phyloP scores from a whole-genome alignment of 2,797 vertebrate genomes.

The Microctenopoma lineatum region DNA sequence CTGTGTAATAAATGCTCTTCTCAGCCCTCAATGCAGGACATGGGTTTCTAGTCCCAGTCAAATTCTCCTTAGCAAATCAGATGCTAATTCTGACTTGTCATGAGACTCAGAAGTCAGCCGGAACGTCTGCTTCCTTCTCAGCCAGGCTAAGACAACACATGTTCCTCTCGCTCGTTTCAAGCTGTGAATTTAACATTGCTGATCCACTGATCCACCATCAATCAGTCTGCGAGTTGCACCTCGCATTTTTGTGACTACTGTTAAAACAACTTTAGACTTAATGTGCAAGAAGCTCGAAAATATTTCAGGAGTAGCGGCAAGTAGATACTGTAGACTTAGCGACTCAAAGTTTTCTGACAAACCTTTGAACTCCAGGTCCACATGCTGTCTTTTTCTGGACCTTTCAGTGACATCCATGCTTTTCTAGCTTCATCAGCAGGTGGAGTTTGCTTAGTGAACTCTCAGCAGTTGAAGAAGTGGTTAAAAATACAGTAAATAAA shows the following conservation, averaged over 20 bases:
- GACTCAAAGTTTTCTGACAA: background rate
- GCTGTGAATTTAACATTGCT: background rate
- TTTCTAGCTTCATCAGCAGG: background rate
- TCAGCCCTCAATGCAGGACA: background rate
- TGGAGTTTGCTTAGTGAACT: background rate
- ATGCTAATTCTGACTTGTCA: background rate
- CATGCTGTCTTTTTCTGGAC: background rate
- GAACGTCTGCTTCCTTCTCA: background rate
- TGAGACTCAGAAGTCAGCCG: background rate
- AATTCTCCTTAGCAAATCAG: no score
- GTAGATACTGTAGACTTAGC: background rate
- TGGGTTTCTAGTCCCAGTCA: background rate
- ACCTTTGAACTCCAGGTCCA: background rate
- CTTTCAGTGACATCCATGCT: background rate
- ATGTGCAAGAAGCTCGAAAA: background rate
- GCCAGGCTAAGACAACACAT: no score
- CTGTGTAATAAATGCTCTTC: background rate
- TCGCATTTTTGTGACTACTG: background rate
- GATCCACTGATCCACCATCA: no score
- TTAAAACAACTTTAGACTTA: background rate
- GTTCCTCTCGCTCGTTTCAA: no score
- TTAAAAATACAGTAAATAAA: no score
- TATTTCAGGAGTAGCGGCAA: background rate
- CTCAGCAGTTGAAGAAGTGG: background rate
- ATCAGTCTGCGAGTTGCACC: background rate